Base-by-base conservation (phyloP, 2,888 invertebrate genomes). In the Amphimallon solstitiale region DNA sequence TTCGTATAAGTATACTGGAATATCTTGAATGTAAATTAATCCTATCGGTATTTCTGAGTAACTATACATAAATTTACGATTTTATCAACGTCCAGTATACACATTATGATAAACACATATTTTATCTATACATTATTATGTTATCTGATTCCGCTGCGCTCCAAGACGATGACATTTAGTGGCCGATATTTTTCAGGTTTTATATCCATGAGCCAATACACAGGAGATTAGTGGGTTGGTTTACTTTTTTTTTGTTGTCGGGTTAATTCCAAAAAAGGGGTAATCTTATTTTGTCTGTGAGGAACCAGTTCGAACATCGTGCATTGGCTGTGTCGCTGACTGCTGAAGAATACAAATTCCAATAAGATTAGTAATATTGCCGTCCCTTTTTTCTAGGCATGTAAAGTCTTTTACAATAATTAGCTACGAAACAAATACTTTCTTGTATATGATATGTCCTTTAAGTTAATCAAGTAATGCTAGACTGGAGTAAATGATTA, bases 111-210 rank as follows among this genome's bases (percentile, higher is more conserved):
- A 73, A 72, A 72, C 72, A 72, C 72, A 73, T 76, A 76, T 75
- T 76, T 76, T 73, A 72, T 69, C 73, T 69, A 43, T 29, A 29
- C 72, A 72, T 77, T 78, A 78, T 78, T 76, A 76, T 77, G 77
- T 78, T 77, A 78, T 78, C 78, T 77, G 77, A 77, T 77, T 70
- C 69, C 67, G 29, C 29, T 66, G 63, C 68, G 70, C 70, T 65
- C 67, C 65, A 67, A 66, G 38, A 66, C 65, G 45, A 48, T 76
- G 78, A 77, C 78, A 74, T 77, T 78, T 78, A 77, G 67, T 75
- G 66, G 68, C 66, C 67, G 66, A 69, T 69, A 71, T 71, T 72
- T 72, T 73, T 72, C 67, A 67, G 19, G 61, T 49, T 67, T 49
- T 61, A 52, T 65, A 69, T 68, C 68, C 70, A 70, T 66, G 69